Percentiles rank a stretch among this genome's conserved stretches.
These are phyloP conservation scores for Nansenia antarctica DNA, from an alignment of 2,113 vertebrate genomes.

Conservation along the genomic window DNA sequence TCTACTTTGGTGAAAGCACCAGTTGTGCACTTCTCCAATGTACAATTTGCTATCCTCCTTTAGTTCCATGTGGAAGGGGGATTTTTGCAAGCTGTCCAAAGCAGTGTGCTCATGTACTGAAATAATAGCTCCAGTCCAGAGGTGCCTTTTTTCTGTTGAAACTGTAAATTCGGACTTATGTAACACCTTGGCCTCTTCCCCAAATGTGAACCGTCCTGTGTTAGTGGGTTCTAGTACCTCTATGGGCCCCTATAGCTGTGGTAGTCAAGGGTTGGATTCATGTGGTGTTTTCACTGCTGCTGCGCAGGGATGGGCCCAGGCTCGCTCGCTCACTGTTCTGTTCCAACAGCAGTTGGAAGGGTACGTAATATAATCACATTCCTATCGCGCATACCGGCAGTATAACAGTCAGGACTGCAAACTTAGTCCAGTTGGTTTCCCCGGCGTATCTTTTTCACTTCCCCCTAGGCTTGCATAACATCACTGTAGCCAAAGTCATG, in stretches of 20 bases:
- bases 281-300: neutral
- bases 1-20: neutral
- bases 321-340: neutral
- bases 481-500: too few species aligned
- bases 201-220: neutral
- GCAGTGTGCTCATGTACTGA: neutral
- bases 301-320: neutral
- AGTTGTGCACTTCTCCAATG: neutral
- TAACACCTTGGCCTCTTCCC: neutral
- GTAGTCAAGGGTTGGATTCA: neutral
- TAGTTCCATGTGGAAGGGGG: neutral
- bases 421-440: neutral
- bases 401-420: neutral
- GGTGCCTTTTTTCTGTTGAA: neutral
- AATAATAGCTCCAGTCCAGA: neutral
- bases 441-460: too few species aligned
- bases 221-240: neutral
- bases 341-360: neutral
- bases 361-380: neutral
- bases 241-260: neutral
- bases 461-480: too few species aligned
- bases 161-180: neutral
- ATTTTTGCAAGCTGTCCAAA: neutral
- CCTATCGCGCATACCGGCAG: neutral
- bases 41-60: neutral